Conservation (phyloP, 2,797 vertebrate genomes). For the Ambastaia sidthimunki region DNA sequence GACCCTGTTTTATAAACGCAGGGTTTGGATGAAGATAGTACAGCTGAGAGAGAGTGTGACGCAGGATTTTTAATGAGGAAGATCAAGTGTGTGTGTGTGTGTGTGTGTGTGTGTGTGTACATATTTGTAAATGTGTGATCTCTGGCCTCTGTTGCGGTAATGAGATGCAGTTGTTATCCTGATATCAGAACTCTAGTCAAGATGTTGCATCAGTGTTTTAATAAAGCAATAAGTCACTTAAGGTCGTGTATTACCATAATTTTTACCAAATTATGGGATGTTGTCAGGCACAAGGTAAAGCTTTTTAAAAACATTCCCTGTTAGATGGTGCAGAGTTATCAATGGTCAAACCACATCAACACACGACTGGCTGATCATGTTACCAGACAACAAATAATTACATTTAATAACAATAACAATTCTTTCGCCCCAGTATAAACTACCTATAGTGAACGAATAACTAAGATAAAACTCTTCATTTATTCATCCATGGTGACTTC, state of each 20-base stretch:
- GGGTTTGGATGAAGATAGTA: neutral
- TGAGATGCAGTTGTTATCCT: constrained; percentile 32
- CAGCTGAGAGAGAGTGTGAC: neutral
- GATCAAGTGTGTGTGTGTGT: neutral
- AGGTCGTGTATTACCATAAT: neutral
- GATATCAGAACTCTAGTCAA: constrained; percentile 9
- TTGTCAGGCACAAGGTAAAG: too few species aligned
- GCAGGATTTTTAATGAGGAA: constrained; percentile 8
- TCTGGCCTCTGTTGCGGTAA: constrained; percentile 24
- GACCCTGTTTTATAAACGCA: constrained; percentile 17
- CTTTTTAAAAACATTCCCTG: too few species aligned
- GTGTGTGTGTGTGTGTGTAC: neutral
- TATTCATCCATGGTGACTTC: neutral
- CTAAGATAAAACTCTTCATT: neutral
- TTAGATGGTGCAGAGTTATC: too few species aligned
- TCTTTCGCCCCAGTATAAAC: too few species aligned
- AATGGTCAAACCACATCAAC: too few species aligned
- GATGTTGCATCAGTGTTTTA: constrained; percentile 11
- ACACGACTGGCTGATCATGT: too few species aligned
- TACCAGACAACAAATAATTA: too few species aligned
- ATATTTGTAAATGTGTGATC: constrained; percentile 34
- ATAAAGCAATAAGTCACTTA: neutral
- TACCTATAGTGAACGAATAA: too few species aligned
- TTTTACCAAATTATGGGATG: neutral
- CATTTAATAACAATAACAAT: too few species aligned